Conservation (phyloP, 2,888 invertebrate genomes). For the Empis livida region DNA sequence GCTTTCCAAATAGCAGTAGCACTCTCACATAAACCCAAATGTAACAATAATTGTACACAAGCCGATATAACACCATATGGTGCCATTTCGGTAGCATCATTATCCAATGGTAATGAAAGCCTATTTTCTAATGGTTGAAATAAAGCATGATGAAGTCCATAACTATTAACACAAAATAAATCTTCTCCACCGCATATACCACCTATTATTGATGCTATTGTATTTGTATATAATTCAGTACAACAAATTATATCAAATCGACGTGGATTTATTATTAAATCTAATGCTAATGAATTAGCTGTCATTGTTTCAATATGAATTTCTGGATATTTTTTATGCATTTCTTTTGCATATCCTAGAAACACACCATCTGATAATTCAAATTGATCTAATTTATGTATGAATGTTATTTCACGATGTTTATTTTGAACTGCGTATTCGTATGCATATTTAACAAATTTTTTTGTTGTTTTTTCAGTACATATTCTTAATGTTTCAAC, state of each 20-base stretch:
- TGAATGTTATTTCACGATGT: conserved; percentile 20
- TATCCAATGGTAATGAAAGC: conserved; percentile 16
- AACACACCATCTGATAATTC: conserved; percentile 20
- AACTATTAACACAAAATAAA: conserved; percentile 21
- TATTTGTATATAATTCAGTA: conserved; percentile 23
- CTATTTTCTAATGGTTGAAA: conserved; percentile 27
- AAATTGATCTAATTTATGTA: conserved; percentile 20
- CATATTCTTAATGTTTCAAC: conserved; percentile 24
- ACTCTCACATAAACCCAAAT: conserved; percentile 17
- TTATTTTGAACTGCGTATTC: conserved; percentile 12
- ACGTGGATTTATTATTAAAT: conserved; percentile 16
- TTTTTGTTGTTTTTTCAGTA: conserved; percentile 6
- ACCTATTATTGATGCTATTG: conserved; percentile 20
- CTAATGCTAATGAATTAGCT: conserved; percentile 15
- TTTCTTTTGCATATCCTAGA: conserved; percentile 13
- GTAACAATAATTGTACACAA: conserved; percentile 17
- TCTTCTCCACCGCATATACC: conserved; percentile 24
- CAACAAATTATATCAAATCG: conserved; percentile 22
- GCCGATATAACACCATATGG: conserved; percentile 22
- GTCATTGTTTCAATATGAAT: conserved; percentile 18
- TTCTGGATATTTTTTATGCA: conserved; percentile 13
- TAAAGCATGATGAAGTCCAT: conserved; percentile 22
- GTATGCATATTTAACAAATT: conserved; percentile 20
- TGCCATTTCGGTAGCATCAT: conserved; percentile 17
- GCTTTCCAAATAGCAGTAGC: conserved; percentile 14